Percentiles rank a stretch among this genome's conserved stretches.
These are phyloP conservation scores for Oryzaephilus surinamensis DNA, from an alignment of 1,140 invertebrate species.

Conservation along the genomic window DNA sequence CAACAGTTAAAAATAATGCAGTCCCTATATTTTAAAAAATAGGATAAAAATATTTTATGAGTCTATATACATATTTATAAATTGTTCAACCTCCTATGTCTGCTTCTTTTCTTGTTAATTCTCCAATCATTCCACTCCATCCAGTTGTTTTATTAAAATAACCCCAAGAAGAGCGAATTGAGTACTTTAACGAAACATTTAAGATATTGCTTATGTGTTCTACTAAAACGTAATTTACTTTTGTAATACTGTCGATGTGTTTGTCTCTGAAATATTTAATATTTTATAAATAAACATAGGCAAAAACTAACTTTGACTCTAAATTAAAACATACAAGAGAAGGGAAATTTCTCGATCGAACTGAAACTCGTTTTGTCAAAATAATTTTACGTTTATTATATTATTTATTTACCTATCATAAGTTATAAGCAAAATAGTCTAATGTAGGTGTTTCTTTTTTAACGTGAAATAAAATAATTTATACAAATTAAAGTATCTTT, in stretches of 20 bases:
- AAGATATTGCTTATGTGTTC: constrained; percentile 43
- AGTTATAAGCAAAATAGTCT: too few species aligned
- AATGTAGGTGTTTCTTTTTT: too few species aligned
- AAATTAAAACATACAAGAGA: too few species aligned
- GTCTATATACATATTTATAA: constrained; percentile 17
- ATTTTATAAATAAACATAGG: neutral
- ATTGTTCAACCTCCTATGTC: constrained; percentile 56
- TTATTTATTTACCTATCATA: too few species aligned
- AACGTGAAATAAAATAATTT: too few species aligned
- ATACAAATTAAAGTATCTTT: too few species aligned
- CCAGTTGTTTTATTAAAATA: constrained; percentile 33
- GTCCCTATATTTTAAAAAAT: constrained; percentile 30
- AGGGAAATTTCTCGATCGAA: too few species aligned
- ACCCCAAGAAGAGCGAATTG: constrained; percentile 46
- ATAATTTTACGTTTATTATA: too few species aligned
- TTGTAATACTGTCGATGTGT: constrained; percentile 49
- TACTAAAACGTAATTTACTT: constrained; percentile 50
- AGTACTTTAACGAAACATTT: constrained; percentile 45
- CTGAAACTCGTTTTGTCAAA: too few species aligned
- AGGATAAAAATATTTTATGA: neutral
- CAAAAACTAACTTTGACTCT: too few species aligned
- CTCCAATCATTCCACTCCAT: constrained; percentile 55
- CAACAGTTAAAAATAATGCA: constrained; percentile 46
- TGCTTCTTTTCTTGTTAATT: constrained; percentile 44
- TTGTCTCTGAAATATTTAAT: constrained; percentile 36